A percentile compares a stretch with the other conserved stretches of the same genome.
Conservation (phyloP, 1,140 invertebrate genomes). For the silkworm (Bombyx mori) region DNA sequence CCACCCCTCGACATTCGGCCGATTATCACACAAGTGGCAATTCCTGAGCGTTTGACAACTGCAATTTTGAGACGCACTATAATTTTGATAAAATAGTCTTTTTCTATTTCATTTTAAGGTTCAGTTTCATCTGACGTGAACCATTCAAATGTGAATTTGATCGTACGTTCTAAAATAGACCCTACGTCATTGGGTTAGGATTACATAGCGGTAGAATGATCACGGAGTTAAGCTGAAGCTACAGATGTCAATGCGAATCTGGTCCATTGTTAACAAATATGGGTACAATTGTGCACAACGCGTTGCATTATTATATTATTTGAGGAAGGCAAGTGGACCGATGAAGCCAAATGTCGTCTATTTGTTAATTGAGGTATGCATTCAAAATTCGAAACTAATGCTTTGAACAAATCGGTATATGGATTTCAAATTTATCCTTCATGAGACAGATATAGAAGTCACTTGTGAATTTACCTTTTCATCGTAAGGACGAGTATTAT, state of each 20-base stretch:
- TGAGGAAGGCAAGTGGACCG: slow-evolving; percentile 24
- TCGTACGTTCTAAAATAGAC: slow-evolving; percentile 5
- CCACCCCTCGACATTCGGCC: slow-evolving; percentile 26
- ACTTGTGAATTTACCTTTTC: too few species aligned
- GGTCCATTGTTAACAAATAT: slow-evolving; percentile 61
- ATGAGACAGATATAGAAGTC: too few species aligned
- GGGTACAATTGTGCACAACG: slow-evolving; percentile 54
- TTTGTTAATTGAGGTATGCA: slow-evolving; percentile 49
- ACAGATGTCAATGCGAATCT: slow-evolving; percentile 48
- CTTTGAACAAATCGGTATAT: too few species aligned
- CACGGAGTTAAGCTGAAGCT: background rate
- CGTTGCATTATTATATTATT: slow-evolving; percentile 55
- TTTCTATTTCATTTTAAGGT: background rate
- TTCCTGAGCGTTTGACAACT: slow-evolving; percentile 31
- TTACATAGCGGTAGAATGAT: background rate
- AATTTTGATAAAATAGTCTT: too few species aligned
- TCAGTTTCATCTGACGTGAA: slow-evolving; percentile 10
- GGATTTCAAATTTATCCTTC: too few species aligned
- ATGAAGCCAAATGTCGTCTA: slow-evolving; percentile 40
- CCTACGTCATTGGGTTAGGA: background rate
- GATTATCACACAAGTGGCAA: slow-evolving; percentile 51
- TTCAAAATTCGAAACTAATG: background rate
- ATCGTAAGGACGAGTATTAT: too few species aligned
- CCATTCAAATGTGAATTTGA: too few species aligned
- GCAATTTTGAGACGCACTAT: background rate